phyloP scores from a whole-genome alignment of 2,888 invertebrate species.

The Timema cristinae region DNA sequence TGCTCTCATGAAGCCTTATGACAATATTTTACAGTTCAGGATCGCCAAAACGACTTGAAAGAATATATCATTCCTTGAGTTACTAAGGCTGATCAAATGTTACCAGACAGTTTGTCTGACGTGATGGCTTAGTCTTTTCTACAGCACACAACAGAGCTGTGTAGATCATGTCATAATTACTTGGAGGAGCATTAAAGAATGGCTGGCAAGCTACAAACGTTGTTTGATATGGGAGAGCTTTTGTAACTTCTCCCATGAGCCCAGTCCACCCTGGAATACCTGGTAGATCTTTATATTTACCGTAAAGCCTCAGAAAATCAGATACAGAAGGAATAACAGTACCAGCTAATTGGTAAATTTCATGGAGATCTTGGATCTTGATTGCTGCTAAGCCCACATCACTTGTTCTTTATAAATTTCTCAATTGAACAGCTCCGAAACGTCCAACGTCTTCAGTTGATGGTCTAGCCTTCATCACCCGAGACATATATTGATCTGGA shows the following conservation, averaged over 20 bases:
- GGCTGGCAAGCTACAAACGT: neutral
- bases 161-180: neutral
- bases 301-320: neutral
- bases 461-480: neutral
- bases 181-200: neutral
- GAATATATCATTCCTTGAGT: too few species aligned
- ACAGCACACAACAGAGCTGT: too few species aligned
- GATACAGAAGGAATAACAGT: slow-evolving; percentile 3
- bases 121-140: too few species aligned
- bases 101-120: too few species aligned
- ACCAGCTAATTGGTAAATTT: neutral
- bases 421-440: neutral
- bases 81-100: too few species aligned
- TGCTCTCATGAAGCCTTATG: too few species aligned
- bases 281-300: too few species aligned
- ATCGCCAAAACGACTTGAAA: too few species aligned
- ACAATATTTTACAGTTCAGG: too few species aligned
- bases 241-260: neutral
- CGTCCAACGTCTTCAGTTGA: neutral
- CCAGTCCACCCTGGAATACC: neutral
- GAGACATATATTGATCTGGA: slow-evolving; percentile 1
- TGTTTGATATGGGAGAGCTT: neutral
- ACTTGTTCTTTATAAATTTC: neutral
- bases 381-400: slow-evolving; percentile 6
- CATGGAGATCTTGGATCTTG: neutral